Evolutionary conservation across 2,888 invertebrate genomes (phyloP).

Genomic region (Cylindroiulus punctatus): DNA sequence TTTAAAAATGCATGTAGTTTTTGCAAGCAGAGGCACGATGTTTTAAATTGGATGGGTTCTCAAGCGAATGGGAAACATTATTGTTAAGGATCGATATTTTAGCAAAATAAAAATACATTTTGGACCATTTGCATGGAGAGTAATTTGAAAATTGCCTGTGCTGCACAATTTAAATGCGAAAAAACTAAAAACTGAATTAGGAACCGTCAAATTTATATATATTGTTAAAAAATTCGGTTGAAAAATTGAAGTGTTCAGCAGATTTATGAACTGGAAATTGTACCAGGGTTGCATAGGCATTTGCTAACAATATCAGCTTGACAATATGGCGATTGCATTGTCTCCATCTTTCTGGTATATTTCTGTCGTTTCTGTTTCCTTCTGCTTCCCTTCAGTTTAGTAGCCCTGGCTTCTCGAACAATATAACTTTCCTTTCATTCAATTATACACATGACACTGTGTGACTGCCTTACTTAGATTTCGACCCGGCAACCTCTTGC

Average conservation of each 20-base stretch:
- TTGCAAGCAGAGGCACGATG: no score
- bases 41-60: neutral
- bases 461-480: conserved; percentile 28
- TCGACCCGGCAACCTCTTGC: conserved; percentile 21
- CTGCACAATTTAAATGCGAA: neutral
- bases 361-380: no score
- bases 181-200: neutral
- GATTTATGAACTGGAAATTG: conserved; percentile 32
- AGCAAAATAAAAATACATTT: neutral
- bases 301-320: no score
- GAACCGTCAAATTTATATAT: neutral
- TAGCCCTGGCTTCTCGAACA: no score
- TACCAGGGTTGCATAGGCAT: neutral
- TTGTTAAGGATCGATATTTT: neutral
- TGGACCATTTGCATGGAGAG: neutral
- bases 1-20: no score
- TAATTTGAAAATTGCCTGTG: neutral
- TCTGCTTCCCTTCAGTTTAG: no score
- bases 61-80: neutral
- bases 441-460: neutral
- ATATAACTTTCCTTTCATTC: neutral
- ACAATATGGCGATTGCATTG: no score
- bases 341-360: no score
- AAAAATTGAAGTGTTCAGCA: neutral
- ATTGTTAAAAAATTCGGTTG: no score